Base-by-base conservation (phyloP, 2,113 vertebrate species). In the Monopterus albus region DNA sequence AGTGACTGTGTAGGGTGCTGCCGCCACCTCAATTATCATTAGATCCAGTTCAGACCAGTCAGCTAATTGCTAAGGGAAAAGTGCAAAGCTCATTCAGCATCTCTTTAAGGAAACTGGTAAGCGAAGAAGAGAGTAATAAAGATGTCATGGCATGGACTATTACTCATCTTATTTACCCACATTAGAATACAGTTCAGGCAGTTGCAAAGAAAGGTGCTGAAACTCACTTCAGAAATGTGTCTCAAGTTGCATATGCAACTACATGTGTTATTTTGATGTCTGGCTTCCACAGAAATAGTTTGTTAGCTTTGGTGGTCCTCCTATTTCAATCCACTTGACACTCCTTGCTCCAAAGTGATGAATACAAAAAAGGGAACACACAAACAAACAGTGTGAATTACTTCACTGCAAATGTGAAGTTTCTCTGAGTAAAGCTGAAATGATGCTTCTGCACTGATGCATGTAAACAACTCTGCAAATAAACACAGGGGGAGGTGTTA, bases 1-100 rank as follows among this genome's bases (percentile, higher is more conserved):
- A 90, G 72, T 10, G 36, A 49, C 57, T 45, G 55, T 28, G 55
- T 31, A 76, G 84, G 45, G 79, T 25, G 35, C 62, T 56, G 62
- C 82, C 43, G 81, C 72, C 2, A 72, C 78, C 53, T 80, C 77
- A 76, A 73, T 88, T 70, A 87, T 81, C 82, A 68, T 88, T 81
- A 86, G 39, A 53, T 64, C 77, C 72, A 45, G 71, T 83, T 86
- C 60, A 69, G 70, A 72, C 69, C 67, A 85, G 81, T 83, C 85
- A 79, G 83, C 86, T 82, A 74, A 85, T 82, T 75, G 71, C 47
- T 50, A 26, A 67, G 36, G 15, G 78, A 46, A 66, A 39, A 53
- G 60, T 35, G 57, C 53, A 62, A 17, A 8, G 59, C 81, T 74
- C 45, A 25, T 60, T 69, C 74, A 65, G 73, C 57, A 59, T 64